These are phyloP conservation scores for Vannuccia rotundouncinata DNA, from an alignment of 2,888 invertebrate genomes.

Conservation along the genomic window DNA sequence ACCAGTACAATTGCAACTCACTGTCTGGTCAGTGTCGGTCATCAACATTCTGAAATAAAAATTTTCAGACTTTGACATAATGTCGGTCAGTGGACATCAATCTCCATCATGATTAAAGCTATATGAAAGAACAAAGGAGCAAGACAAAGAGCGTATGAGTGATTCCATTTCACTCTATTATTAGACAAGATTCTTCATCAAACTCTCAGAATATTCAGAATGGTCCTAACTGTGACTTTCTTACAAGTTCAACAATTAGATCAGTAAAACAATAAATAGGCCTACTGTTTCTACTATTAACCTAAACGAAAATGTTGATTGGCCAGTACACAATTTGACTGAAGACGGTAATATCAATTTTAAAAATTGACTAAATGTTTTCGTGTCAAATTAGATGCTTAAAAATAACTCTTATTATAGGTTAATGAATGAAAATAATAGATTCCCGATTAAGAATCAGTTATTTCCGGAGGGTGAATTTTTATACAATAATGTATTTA, in stretches of 20 bases:
- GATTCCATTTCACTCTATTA: neutral
- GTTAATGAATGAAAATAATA: no score
- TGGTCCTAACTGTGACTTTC: neutral
- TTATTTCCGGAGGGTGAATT: no score
- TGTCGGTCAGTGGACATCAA: neutral
- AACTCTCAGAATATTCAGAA: neutral
- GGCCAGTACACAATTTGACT: neutral
- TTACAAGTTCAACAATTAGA: neutral
- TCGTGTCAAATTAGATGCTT: neutral
- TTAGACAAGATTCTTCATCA: neutral
- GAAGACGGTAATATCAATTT: neutral
- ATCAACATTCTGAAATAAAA: neutral
- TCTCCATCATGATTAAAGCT: neutral
- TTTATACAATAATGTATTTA: no score
- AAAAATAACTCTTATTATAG: neutral
- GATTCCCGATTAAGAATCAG: no score
- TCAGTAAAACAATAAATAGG: neutral
- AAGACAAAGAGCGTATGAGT: neutral
- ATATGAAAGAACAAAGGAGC: neutral
- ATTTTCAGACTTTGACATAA: neutral
- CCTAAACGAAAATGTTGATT: neutral
- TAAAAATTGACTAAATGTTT: neutral
- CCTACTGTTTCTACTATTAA: neutral
- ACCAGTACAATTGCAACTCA: no score
- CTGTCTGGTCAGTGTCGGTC: neutral